A percentile compares a stretch with the other conserved stretches of the same genome.
phyloP scores from a whole-genome alignment of 2,113 vertebrate species.

The Microtus oregoni region DNA sequence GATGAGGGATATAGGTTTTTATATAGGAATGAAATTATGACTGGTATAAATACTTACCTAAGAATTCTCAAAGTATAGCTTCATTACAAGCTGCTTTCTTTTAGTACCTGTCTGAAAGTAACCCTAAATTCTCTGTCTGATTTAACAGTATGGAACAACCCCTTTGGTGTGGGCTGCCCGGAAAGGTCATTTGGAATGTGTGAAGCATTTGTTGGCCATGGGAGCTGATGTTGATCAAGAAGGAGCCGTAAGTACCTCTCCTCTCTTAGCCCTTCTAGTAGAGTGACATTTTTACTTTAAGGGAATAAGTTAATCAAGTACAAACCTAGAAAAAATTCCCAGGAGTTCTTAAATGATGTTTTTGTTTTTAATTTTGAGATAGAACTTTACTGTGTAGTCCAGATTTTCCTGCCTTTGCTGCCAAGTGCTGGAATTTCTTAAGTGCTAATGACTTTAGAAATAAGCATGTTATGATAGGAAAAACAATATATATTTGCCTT shows the following conservation, averaged over 20 bases:
- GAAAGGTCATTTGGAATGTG: slow-evolving; percentile 95
- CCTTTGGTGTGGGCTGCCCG: slow-evolving; percentile 97
- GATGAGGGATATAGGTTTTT: neutral
- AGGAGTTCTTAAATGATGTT: neutral
- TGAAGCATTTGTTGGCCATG: slow-evolving; percentile 94
- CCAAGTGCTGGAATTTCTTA: neutral
- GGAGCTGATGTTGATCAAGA: slow-evolving; percentile 99
- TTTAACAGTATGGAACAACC: slow-evolving; percentile 95
- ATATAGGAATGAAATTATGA: neutral
- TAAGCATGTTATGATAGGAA: neutral
- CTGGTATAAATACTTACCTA: neutral
- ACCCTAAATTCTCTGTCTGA: neutral
- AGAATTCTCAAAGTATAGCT: neutral
- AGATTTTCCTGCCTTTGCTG: neutral
- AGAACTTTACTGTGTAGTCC: neutral
- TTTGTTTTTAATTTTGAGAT: neutral
- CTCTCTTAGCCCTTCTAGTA: neutral
- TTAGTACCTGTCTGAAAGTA: neutral
- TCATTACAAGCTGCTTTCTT: neutral
- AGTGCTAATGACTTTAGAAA: neutral
- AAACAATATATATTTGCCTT: neutral
- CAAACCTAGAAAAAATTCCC: neutral
- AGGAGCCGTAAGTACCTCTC: slow-evolving; percentile 92
- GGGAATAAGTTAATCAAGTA: neutral
- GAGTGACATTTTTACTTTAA: neutral